Base-by-base conservation (phyloP, 2,797 vertebrate species). In the Darevskia nairensis region DNA sequence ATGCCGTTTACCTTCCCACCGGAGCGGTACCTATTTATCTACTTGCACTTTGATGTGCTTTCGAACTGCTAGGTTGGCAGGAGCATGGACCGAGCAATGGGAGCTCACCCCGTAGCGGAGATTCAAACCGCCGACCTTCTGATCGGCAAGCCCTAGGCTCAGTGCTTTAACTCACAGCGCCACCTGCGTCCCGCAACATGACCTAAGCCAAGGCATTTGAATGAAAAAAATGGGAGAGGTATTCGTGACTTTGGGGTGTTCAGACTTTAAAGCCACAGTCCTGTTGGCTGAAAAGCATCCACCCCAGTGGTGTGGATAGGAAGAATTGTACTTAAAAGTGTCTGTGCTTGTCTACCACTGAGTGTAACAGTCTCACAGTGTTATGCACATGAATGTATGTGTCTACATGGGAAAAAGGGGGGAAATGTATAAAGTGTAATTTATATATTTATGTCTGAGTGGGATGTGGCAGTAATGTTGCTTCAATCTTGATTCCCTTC, bases 371-470 rank as follows among this genome's bases (percentile, higher is more conserved):
- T 94, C 94, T 89, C 88, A 82, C 55, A 68, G 91, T 93, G 85
- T 95, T 94, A 95, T 95, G 94, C 95, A 95, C 90, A 94, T 94
- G 94, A 94, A 94, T 94, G 90, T 94, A 95, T 95, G 95, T 96
- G 92, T 95, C 94, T 95, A 93, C 87, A 91, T 95, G 94, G 92
- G 94, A 95, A 89, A 81, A 68, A 72, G 23, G 81, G 39, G 35
- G 2, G 89, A 89, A 89, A 93, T 96, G 90, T 94, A 94, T 93
- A 95, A 95, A 93, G 88, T 94, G 94, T 94, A 95, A 94, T 94
- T 95, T 95, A 93, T 94, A 95, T 96, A 94, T 96, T 96, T 96
- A 95, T 95, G 94, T 96, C 95, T 95, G 91, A 71, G 89, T 94
- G 94, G 94, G 92, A 95, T 93, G 50, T 55, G 89, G 91, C 83